Percentiles rank a stretch among this genome's conserved stretches.
These are phyloP conservation scores for Glareola pratincola DNA, from an alignment of 2,113 vertebrate genomes.

Conservation along the genomic window DNA sequence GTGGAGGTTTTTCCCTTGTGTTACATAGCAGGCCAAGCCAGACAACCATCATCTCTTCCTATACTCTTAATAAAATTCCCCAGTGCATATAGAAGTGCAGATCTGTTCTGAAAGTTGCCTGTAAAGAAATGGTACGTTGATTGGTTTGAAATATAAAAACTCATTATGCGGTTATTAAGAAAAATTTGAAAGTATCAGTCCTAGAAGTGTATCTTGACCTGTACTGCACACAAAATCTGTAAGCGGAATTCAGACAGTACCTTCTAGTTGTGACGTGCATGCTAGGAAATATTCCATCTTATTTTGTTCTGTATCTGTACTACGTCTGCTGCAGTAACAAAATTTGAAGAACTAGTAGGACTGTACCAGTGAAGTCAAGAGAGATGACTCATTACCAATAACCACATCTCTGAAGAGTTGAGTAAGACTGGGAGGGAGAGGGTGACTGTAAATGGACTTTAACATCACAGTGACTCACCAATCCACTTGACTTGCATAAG, in stretches of 20 bases:
- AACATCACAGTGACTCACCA: constrained; percentile 27
- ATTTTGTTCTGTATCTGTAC: background rate
- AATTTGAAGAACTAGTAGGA: background rate
- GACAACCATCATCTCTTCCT: background rate
- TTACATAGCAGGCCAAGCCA: background rate
- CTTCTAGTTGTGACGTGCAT: background rate
- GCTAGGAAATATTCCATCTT: background rate
- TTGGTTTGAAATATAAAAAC: background rate
- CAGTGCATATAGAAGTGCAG: background rate
- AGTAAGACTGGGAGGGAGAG: background rate
- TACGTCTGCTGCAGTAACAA: background rate
- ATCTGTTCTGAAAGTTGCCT: background rate
- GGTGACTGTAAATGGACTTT: background rate
- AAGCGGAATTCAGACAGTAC: background rate
- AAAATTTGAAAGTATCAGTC: background rate
- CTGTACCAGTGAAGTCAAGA: background rate
- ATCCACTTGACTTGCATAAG: background rate
- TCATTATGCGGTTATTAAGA: background rate
- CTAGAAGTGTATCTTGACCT: background rate
- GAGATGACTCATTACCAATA: background rate
- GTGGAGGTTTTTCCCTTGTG: background rate
- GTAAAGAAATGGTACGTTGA: background rate
- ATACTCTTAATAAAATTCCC: background rate
- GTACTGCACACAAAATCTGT: background rate
- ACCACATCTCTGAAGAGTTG: background rate